Evolutionary conservation across 2,113 vertebrate species (phyloP).

Genomic region (Bettongia penicillata): DNA sequence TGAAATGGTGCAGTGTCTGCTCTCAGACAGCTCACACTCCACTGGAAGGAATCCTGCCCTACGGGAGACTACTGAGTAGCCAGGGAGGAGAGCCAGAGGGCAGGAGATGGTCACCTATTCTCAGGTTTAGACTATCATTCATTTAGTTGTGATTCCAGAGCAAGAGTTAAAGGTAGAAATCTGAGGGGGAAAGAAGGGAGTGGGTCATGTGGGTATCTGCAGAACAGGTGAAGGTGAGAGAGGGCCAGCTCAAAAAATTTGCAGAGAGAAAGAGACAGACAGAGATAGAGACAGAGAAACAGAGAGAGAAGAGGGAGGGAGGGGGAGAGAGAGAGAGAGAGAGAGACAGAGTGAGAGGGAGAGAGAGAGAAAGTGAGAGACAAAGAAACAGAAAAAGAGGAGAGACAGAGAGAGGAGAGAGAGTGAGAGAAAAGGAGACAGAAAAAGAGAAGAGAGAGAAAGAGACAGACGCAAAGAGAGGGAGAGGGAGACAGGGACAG

Average conservation of each 20-base stretch:
- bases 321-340: too few species aligned
- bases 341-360: too few species aligned
- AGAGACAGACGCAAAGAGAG: too few species aligned
- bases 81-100: not conserved
- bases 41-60: not conserved
- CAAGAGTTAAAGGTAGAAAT: not conserved
- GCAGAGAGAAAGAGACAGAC: not conserved
- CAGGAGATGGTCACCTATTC: not conserved
- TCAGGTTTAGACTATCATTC: not conserved
- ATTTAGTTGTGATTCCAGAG: not conserved
- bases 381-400: too few species aligned
- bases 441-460: too few species aligned
- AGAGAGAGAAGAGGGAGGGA: too few species aligned
- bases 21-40: not conserved
- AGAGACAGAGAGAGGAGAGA: fast-evolving
- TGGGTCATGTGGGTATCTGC: not conserved
- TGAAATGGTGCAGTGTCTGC: not conserved
- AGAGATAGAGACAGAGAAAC: too few species aligned
- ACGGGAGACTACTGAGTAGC: not conserved
- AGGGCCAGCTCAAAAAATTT: not conserved
- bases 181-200: not conserved
- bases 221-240: not conserved
- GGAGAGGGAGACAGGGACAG: too few species aligned
- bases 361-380: too few species aligned
- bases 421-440: too few species aligned